phyloP scores from a whole-genome alignment of 2,888 invertebrate genomes.

The Bedellia somnulentella region DNA sequence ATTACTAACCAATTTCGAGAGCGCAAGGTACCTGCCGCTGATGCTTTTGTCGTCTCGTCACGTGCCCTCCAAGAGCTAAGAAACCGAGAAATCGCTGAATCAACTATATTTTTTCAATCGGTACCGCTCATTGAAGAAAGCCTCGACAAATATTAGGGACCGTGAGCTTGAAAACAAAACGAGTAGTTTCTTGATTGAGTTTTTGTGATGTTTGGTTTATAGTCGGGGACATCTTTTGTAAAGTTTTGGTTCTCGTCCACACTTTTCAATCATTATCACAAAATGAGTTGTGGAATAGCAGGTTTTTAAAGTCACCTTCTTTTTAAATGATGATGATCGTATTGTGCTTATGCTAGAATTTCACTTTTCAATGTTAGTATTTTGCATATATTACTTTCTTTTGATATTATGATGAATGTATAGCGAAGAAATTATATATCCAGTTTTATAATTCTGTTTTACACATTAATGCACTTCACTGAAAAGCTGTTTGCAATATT shows the following conservation, averaged over 20 bases:
- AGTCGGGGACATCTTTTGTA: neutral
- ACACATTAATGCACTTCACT: no score
- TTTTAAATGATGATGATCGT: no score
- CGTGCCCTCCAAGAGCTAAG: slow-evolving; percentile 23
- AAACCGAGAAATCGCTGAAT: slow-evolving; percentile 13
- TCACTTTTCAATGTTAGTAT: no score
- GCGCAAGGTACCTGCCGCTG: slow-evolving; percentile 37
- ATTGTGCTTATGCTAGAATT: no score
- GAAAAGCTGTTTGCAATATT: no score
- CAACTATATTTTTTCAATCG: slow-evolving; percentile 3
- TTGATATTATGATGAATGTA: no score
- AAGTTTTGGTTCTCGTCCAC: neutral
- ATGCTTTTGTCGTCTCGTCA: slow-evolving; percentile 49
- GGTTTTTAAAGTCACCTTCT: no score
- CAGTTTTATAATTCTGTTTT: no score
- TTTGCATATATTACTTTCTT: no score
- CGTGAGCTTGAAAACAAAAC: slow-evolving; percentile 2
- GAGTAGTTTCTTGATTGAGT: slow-evolving; percentile 4
- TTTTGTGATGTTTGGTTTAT: neutral
- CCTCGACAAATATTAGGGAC: slow-evolving; percentile 3
- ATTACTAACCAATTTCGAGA: slow-evolving; percentile 52
- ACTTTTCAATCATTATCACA: no score
- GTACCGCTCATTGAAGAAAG: slow-evolving; percentile 1
- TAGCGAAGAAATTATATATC: no score
- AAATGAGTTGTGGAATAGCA: no score